phyloP scores from a whole-genome alignment of 2,888 invertebrate species.

The Phortica magna region DNA sequence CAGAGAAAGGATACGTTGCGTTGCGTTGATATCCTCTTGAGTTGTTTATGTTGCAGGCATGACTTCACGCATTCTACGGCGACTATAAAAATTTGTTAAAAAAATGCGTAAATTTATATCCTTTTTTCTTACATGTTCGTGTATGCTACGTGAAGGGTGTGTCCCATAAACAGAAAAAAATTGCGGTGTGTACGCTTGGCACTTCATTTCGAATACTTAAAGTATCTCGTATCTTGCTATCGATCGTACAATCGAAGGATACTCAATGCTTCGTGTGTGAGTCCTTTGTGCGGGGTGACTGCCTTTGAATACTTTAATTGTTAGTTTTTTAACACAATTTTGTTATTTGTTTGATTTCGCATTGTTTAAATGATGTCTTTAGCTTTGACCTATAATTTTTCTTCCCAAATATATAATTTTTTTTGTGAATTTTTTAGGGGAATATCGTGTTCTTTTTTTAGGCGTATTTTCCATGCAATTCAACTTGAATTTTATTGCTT shows the following conservation, averaged over 20 bases:
- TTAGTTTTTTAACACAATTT: conserved; percentile 39
- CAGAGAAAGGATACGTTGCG: conserved; percentile 27
- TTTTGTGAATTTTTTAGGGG: conserved; percentile 13
- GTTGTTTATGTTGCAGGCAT: conserved; percentile 70
- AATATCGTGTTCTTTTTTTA: conserved; percentile 53
- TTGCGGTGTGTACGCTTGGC: conserved; percentile 59
- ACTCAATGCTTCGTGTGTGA: conserved; percentile 40
- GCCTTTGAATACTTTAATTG: conserved; percentile 54
- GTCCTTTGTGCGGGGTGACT: conserved; percentile 61
- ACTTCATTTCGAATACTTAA: conserved; percentile 41
- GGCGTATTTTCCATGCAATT: conserved; percentile 69
- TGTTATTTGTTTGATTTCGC: conserved; percentile 25
- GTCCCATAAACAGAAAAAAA: conserved; percentile 60
- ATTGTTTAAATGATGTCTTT: conserved; percentile 64
- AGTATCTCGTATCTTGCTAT: conserved; percentile 1
- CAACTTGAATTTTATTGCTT: conserved; percentile 64
- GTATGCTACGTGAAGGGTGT: conserved; percentile 58
- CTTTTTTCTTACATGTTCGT: conserved; percentile 44
- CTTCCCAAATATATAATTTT: conserved; percentile 23
- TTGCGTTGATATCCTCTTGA: conserved; percentile 50
- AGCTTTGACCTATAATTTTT: conserved; percentile 49
- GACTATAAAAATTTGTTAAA: conserved; percentile 60
- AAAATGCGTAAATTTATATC: conserved; percentile 69
- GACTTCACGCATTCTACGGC: conserved; percentile 59
- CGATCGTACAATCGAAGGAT: conserved; percentile 66